Evolutionary conservation across 2,113 vertebrate genomes (phyloP), one percentile per base, ranked within the genome.

Genomic region (Lagenorhynchus albirostris): DNA sequence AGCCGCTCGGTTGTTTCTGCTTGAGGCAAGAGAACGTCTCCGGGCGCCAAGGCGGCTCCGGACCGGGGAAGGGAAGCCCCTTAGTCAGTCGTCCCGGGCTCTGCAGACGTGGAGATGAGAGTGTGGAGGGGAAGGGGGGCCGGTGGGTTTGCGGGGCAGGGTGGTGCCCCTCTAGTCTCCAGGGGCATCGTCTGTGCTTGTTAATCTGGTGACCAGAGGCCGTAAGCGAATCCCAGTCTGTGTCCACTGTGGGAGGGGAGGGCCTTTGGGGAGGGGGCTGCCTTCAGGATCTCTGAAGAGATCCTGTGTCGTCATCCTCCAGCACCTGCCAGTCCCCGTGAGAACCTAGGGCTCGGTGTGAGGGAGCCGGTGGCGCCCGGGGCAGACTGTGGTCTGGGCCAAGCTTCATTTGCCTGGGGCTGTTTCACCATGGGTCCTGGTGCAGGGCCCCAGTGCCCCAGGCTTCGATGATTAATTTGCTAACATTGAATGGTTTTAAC

Each of bases 71-170:
- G 76, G 23, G 41, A 33, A 18, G 50, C 17, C 21, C 38, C 10
- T 6, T 6, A 1, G 29, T n/a, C 38, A 1, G 29, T 20, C n/a
- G 26, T 8, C 63, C 8, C 3, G 0, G 11, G 38, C 29, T 7
- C 47, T 50, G 15, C 33, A 21, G 4, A 29, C 3, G 7, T 21
- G 38, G 26, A n/a, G 26, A 23, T 26, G 18, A 36, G 29, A 33
- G 18, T 3, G 4, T 44, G 70, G 6, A 12, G 17, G 20, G n/a
- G 7, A 6, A 1, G 6, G 29, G 29, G 29, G 11, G 25, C 38
- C 29, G 1, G 6, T 3, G 31, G 11, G 50, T 58, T 1, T 11
- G 31, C 50, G 62, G 67, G 31, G 63, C 44, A 33, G 65, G 76
- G 6, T 8, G 8, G 53, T 65, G 25, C 44, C 1, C 81, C 63